Evolutionary conservation across 2,113 vertebrate species (phyloP).

Genomic region (Oryzias curvinotus): DNA sequence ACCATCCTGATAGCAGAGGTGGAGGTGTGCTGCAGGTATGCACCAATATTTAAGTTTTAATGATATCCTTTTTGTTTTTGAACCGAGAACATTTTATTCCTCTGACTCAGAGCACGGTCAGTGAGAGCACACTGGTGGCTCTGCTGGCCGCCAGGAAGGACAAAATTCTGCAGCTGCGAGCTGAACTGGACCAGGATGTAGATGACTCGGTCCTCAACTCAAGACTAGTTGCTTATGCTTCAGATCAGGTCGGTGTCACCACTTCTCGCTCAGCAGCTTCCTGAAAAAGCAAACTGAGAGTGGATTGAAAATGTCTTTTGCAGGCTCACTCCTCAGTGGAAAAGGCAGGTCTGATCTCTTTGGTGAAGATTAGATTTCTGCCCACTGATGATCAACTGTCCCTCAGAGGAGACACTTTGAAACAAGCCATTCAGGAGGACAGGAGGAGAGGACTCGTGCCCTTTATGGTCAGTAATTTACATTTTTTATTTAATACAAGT

Average conservation of each 20-base stretch:
- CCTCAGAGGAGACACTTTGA: slow-evolving; percentile 86
- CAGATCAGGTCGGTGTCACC: slow-evolving; percentile 84
- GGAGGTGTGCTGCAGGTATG: slow-evolving; percentile 92
- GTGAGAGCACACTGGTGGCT: slow-evolving; percentile 91
- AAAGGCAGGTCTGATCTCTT: slow-evolving; percentile 92
- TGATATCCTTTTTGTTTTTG: background rate
- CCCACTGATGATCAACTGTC: slow-evolving; percentile 87
- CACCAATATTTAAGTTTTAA: background rate
- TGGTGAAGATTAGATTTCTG: slow-evolving; percentile 91
- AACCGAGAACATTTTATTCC: background rate
- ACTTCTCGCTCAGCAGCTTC: background rate
- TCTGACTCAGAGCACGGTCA: slow-evolving; percentile 86
- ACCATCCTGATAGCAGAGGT: slow-evolving; percentile 85
- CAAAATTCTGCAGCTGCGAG: slow-evolving; percentile 85
- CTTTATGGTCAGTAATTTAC: slow-evolving; percentile 83
- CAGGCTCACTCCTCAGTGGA: slow-evolving; percentile 97
- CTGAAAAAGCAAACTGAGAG: background rate
- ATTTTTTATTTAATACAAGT: background rate
- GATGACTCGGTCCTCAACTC: slow-evolving; percentile 88
- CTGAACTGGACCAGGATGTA: slow-evolving; percentile 73
- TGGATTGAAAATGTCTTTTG: slow-evolving; percentile 2
- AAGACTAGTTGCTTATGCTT: slow-evolving; percentile 88
- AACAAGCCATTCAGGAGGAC: slow-evolving; percentile 87
- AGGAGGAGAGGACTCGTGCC: slow-evolving; percentile 84
- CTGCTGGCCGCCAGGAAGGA: slow-evolving; percentile 90